Percentiles rank a stretch among this genome's conserved stretches.
phyloP scores from a whole-genome alignment of 2,797 vertebrate species.

The Sus cebifrons region DNA sequence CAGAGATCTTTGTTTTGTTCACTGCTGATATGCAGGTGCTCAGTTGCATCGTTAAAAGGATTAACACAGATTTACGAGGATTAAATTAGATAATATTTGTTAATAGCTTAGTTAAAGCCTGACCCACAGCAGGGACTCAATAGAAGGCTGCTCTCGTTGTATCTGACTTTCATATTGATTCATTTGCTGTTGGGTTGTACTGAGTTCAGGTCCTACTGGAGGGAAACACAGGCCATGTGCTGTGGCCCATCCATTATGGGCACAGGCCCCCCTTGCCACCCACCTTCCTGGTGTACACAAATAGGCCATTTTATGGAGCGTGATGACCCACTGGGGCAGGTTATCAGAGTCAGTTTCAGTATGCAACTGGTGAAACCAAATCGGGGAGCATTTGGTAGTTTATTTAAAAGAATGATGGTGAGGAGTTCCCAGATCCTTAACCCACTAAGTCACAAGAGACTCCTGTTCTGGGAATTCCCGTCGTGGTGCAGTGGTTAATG shows the following conservation, averaged over 20 bases:
- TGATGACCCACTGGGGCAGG: neutral
- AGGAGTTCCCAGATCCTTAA: too few relatives aligned
- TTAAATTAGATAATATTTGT: neutral
- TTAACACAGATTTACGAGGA: neutral
- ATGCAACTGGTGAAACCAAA: neutral
- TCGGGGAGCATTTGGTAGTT: neutral
- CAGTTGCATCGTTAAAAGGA: neutral
- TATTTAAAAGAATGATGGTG: neutral
- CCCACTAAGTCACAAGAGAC: too few relatives aligned
- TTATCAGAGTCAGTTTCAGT: neutral
- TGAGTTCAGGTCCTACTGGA: neutral
- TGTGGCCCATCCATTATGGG: neutral
- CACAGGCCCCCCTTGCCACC: neutral
- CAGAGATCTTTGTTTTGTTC: neutral
- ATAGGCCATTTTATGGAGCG: neutral
- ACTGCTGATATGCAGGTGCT: neutral
- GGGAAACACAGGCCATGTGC: neutral
- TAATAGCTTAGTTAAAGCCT: constrained; percentile 2
- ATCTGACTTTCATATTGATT: neutral
- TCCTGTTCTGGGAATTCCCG: too few relatives aligned
- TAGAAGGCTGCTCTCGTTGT: neutral
- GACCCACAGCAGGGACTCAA: neutral
- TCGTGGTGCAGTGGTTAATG: too few relatives aligned
- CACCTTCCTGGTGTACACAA: neutral
- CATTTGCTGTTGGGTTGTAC: neutral